Conservation (phyloP, 2,797 vertebrate species). For the Liasis olivaceus region DNA sequence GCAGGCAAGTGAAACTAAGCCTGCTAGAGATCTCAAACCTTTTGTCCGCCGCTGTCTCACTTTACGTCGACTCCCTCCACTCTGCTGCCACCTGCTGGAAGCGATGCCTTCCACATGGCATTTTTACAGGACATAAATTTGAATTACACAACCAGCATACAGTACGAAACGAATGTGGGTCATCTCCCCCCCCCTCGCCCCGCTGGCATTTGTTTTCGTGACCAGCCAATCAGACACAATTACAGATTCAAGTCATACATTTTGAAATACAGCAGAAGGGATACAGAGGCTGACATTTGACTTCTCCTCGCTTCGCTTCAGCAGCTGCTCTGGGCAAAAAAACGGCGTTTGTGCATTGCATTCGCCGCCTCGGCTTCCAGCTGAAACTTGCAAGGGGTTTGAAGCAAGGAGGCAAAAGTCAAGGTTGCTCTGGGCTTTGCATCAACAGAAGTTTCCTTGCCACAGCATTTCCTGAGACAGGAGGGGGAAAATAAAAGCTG, state of each 20-base stretch:
- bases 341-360: background rate
- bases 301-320: background rate
- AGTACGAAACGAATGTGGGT: slow-evolving; percentile 29
- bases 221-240: slow-evolving; percentile 35
- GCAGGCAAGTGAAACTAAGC: slow-evolving; percentile 45
- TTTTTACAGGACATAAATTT: slow-evolving; percentile 18
- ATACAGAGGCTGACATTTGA: slow-evolving; percentile 7
- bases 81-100: slow-evolving; percentile 73
- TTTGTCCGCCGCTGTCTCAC: slow-evolving; percentile 47
- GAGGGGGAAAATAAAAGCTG: background rate
- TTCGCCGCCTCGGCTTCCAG: background rate
- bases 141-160: slow-evolving; percentile 20
- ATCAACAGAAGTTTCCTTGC: slow-evolving; percentile 11
- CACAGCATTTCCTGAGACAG: background rate
- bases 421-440: slow-evolving; percentile 1
- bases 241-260: slow-evolving; percentile 51
- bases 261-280: slow-evolving; percentile 27
- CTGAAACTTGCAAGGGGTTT: background rate
- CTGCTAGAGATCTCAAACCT: slow-evolving; percentile 47
- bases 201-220: slow-evolving; percentile 32
- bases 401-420: background rate
- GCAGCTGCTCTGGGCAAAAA: background rate
- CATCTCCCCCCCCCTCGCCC: background rate
- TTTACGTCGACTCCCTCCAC: slow-evolving; percentile 39
- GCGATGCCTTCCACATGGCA: background rate